Percentiles rank a stretch among this genome's conserved stretches.
Evolutionary conservation across 2,888 invertebrate genomes (phyloP).

Genomic region (Cancer borealis): DNA sequence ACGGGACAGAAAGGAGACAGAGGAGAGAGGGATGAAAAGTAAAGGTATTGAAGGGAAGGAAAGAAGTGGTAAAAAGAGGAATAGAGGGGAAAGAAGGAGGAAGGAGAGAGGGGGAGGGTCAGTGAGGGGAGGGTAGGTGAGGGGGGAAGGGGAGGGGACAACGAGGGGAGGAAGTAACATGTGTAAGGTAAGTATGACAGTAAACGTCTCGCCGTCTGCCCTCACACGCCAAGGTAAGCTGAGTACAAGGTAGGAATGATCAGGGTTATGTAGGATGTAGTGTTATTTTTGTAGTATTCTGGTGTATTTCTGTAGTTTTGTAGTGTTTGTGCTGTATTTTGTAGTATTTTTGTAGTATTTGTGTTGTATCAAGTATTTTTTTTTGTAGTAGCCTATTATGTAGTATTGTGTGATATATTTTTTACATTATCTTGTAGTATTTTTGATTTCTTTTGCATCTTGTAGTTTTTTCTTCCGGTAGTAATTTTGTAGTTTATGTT

Average conservation of each 20-base stretch:
- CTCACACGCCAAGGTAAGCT: background rate
- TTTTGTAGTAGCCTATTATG: no score
- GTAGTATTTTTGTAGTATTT: no score
- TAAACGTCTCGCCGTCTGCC: background rate
- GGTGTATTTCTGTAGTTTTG: no score
- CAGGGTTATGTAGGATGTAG: no score
- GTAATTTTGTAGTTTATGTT: no score
- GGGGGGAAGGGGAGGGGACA: background rate
- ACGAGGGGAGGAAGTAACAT: background rate
- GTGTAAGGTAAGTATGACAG: background rate
- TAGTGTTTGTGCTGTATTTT: no score
- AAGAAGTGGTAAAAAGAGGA: background rate
- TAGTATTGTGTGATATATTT: no score
- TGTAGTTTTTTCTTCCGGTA: no score
- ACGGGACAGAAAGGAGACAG: background rate
- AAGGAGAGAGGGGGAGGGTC: background rate
- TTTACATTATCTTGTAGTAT: no score
- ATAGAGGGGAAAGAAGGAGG: background rate
- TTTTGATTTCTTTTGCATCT: no score
- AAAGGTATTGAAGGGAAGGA: background rate
- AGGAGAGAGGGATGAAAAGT: background rate
- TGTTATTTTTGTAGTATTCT: no score
- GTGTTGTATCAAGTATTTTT: no score
- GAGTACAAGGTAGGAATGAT: background rate
- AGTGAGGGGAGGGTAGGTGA: background rate